Percentiles rank a stretch among this genome's conserved stretches.
Conservation (phyloP, 1,140 invertebrate genomes). For the Trissolcus basalis region DNA sequence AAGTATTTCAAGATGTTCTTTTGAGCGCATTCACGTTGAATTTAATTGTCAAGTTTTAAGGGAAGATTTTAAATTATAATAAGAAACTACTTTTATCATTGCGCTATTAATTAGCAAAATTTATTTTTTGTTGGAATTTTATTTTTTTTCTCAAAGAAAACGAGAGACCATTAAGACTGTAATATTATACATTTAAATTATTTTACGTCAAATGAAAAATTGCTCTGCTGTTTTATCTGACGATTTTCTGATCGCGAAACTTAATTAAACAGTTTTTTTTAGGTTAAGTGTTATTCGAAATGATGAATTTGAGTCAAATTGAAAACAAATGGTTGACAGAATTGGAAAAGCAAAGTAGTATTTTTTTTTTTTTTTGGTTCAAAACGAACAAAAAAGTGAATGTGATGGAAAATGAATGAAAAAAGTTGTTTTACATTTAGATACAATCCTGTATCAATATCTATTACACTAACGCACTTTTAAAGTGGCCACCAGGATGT, state of each 20-base stretch:
- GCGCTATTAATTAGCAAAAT: conserved; percentile 35
- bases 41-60: conserved; percentile 54
- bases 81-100: conserved; percentile 31
- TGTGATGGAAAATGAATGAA: too few relatives aligned
- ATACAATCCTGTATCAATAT: conserved; percentile 20
- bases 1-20: conserved; percentile 50
- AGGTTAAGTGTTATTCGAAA: too few relatives aligned
- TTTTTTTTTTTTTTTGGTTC: too few relatives aligned
- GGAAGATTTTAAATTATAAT: conserved; percentile 34
- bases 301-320: too few relatives aligned
- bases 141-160: too few relatives aligned
- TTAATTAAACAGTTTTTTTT: too few relatives aligned
- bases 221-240: too few relatives aligned
- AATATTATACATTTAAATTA: conserved; percentile 21
- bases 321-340: too few relatives aligned
- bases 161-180: conserved; percentile 28
- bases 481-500: conserved; percentile 28
- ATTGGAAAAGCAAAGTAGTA: too few relatives aligned
- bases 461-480: conserved; percentile 49
- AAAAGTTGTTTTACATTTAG: neutral
- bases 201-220: too few relatives aligned
- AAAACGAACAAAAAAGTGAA: too few relatives aligned
- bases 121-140: conserved; percentile 25
- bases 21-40: conserved; percentile 31
- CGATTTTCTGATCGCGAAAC: too few relatives aligned